Evolutionary conservation across 2,113 vertebrate species (phyloP).

Genomic region (Panthera uncia): DNA sequence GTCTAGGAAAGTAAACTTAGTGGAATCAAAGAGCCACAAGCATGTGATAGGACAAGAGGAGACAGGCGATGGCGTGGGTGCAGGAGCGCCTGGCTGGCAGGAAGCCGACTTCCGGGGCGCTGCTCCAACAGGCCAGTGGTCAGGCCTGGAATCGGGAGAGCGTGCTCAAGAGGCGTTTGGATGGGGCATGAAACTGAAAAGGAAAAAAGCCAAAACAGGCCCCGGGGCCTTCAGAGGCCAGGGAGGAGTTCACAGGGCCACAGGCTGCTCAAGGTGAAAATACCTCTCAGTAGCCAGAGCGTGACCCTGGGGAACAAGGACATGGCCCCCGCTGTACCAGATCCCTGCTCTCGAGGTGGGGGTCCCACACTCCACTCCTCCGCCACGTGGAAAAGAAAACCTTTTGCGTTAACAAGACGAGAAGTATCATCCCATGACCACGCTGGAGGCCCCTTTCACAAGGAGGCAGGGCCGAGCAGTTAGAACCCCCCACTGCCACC

Average conservation of each 20-base stretch:
- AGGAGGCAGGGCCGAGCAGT: neutral
- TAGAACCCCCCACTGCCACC: neutral
- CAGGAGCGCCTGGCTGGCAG: neutral
- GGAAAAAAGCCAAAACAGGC: neutral
- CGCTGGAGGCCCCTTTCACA: accelerated
- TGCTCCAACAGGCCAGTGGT: neutral
- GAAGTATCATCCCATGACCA: accelerated
- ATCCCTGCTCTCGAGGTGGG: neutral
- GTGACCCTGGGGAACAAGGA: neutral
- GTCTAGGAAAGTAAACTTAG: neutral
- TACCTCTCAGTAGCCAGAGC: neutral
- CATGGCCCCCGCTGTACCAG: accelerated
- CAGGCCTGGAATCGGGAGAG: neutral
- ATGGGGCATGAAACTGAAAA: neutral
- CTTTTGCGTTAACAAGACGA: accelerated
- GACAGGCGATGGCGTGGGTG: accelerated
- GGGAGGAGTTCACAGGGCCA: neutral
- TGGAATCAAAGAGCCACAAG: neutral
- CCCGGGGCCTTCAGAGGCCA: accelerated
- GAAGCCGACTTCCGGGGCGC: accelerated
- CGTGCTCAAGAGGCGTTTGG: accelerated
- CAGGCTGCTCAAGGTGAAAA: neutral
- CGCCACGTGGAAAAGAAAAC: neutral
- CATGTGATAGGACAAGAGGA: neutral
- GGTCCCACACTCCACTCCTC: neutral